These are phyloP conservation scores for Saccostrea glomerata DNA, from an alignment of 1,140 invertebrate genomes.

Conservation along the genomic window DNA sequence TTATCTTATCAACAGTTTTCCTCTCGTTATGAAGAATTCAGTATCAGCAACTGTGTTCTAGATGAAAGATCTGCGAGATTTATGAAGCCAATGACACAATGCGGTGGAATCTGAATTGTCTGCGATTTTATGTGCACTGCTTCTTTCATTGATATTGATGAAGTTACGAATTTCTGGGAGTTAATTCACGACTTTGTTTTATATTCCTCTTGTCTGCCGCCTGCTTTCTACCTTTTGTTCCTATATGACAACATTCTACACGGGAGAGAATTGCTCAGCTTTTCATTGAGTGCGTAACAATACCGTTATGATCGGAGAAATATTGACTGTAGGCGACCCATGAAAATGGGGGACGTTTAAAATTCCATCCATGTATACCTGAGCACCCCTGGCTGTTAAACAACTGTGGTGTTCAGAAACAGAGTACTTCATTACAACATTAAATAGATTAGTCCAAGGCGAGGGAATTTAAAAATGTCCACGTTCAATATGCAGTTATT, in stretches of 20 bases:
- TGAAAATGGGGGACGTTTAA: slow-evolving; percentile 4
- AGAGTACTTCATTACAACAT: slow-evolving; percentile 17
- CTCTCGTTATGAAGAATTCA: too few species aligned
- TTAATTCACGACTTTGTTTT: too few species aligned
- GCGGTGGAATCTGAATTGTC: too few species aligned
- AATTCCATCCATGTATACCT: slow-evolving; percentile 20
- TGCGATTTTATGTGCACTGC: too few species aligned
- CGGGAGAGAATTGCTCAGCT: background rate
- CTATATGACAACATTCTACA: background rate
- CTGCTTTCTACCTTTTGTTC: background rate
- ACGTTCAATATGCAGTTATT: slow-evolving; percentile 31
- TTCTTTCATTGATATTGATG: too few species aligned
- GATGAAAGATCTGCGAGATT: too few species aligned
- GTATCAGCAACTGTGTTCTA: too few species aligned
- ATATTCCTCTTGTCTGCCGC: too few species aligned
- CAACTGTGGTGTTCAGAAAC: slow-evolving; percentile 4
- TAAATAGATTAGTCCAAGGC: slow-evolving; percentile 31
- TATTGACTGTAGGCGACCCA: slow-evolving; percentile 4
- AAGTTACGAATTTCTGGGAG: too few species aligned
- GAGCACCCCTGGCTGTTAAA: slow-evolving; percentile 5
- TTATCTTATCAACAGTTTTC: too few species aligned
- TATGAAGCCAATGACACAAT: too few species aligned
- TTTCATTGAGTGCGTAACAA: background rate
- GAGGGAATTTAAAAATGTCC: slow-evolving; percentile 28
- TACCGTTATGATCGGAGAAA: slow-evolving; percentile 1